Base-by-base conservation (phyloP, 2,797 vertebrate genomes). In the Sebastes aleutianus region DNA sequence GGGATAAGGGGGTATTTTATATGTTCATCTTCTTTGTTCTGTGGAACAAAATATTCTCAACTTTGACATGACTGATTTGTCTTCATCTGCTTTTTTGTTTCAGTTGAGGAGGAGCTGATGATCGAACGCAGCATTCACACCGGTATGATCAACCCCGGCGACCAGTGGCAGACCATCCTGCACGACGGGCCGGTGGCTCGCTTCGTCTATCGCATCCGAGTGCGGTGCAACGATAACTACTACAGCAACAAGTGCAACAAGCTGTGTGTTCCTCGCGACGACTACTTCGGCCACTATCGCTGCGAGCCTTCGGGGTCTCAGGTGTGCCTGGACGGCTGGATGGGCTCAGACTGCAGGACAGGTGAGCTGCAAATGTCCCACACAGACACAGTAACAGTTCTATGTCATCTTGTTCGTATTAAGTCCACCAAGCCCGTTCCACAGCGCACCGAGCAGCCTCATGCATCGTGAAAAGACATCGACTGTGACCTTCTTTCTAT, bases 321-420 rank as follows among this genome's bases (percentile, higher is more conserved):
- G 87, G 95, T 97, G 80, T 99, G 98, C 88, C 95, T 99, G 93
- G 97, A 98, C 1, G 98, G 98, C 22, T 99, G 98, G 98, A 99
- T 98, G 98, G 98, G 97, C 59, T 71, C 89, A 0, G 97, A 98
- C 66, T 99, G 98, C 88, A 94, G 87, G 78, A 97, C 96, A 91
- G 98, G 98, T 99, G 87, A 95, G 90, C 20, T 1, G 22, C 22
- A 14, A 31, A 31, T 22, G n/a, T 34, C 24, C 61, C 9, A 20
- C 22, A 14, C 36, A 39, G 36, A 39, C 36, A 39, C 2, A 67
- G 26, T 32, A 22, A 64, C 6, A 22, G 39, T 31, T n/a, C 2
- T 0, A 32, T 22, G 27, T n/a, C 4, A 5, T 29, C 2, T 29
- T 5, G 7, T 47, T 18, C 54, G 3, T 12, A 8, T 39, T 27